Evolutionary conservation across 1,140 invertebrate genomes (phyloP), one percentile per base, ranked within the genome.

Genomic region (Pogonomyrmex barbatus): DNA sequence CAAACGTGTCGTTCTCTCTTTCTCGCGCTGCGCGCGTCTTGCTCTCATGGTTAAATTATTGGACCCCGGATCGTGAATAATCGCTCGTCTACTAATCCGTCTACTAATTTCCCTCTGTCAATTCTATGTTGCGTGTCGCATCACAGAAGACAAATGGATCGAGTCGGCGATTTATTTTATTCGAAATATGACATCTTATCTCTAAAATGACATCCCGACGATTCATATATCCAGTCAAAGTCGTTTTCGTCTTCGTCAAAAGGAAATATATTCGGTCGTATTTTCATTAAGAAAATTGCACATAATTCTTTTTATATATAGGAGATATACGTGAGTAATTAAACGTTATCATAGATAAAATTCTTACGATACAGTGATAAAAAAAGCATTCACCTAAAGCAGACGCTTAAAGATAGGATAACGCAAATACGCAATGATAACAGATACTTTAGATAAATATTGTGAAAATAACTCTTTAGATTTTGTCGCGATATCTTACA

Each of bases 391-490:
- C 73, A 60, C 2, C 52, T 68, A 52, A 68, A 67, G 33, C 24
- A 47, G 17, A 47, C 30, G 17, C 24, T 79, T 33, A 14, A 79
- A 39, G 52, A 17, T n/a, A 30, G 24, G 45, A 79, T 67, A 50
- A 79, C 30, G 10, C 3, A 77, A 45, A 39, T n/a, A 78, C 33
- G 5, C 54, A 9, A 6, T 33, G 62, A 54, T 42, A 52, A 42
- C 47, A 14, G 17, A 52, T 12, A 24, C 47, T 79, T 42, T 45
- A 68, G 47, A 68, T 67, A 79, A 79, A 62, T 58, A 75, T 60
- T 60, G 54, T 62, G 33, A 47, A 78, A 65, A 36, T 78, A 65
- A 36, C 42, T 65, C 56, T 76, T 45, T 60, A n/a, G 50, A 65
- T 17, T 78, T 78, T 39, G 30, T 39, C 10, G 24, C 24, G 45